phyloP scores from a whole-genome alignment of 2,113 vertebrate genomes.

The Microcebus griseorufus region DNA sequence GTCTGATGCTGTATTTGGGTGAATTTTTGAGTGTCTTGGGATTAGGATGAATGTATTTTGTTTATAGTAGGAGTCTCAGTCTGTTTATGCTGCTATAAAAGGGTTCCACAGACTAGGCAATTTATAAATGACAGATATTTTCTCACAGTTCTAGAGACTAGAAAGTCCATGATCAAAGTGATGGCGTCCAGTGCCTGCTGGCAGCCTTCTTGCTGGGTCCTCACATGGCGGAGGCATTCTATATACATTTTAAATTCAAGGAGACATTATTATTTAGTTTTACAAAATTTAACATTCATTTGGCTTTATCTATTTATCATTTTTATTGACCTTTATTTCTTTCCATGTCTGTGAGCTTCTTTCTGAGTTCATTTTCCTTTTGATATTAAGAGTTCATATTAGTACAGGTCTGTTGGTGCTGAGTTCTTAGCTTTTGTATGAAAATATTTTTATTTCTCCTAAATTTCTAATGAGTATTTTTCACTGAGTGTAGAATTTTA shows the following conservation, averaged over 20 bases:
- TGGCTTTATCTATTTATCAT: not conserved
- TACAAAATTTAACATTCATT: not conserved
- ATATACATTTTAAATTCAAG: not conserved
- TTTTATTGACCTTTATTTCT: not conserved
- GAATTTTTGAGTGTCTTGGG: not conserved
- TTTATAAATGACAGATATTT: not conserved
- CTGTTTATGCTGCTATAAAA: not conserved
- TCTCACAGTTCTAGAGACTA: not conserved
- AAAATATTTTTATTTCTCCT: slow-evolving; percentile 42
- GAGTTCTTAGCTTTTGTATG: not conserved
- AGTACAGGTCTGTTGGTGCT: not conserved
- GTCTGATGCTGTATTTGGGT: not conserved
- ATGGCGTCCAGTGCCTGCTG: not conserved
- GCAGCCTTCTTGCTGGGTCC: no score
- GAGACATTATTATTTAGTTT: not conserved
- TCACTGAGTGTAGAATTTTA: not conserved
- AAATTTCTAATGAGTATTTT: slow-evolving; percentile 4
- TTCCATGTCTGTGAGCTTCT: not conserved
- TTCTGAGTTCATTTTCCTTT: not conserved
- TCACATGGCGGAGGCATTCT: not conserved
- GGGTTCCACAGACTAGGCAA: not conserved
- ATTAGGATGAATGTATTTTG: not conserved
- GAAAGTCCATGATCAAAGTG: not conserved
- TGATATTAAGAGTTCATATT: not conserved
- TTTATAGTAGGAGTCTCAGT: not conserved